Conservation (phyloP, 2,113 vertebrate genomes). For the Scopus umbretta region DNA sequence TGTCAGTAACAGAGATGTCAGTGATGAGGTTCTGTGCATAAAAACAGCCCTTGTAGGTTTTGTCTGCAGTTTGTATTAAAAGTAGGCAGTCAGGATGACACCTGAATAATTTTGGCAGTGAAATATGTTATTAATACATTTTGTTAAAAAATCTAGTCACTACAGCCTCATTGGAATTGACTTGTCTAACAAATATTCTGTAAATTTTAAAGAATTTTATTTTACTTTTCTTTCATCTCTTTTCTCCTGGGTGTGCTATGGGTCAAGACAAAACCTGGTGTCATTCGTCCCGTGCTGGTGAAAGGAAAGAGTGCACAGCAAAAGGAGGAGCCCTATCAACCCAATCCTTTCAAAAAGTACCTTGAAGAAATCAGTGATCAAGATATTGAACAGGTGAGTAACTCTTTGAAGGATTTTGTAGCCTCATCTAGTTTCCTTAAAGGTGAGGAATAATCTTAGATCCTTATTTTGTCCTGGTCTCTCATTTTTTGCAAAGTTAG, state of each 20-base stretch:
- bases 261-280: constrained; percentile 86
- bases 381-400: constrained; percentile 75
- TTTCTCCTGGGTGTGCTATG: not conserved
- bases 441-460: not conserved
- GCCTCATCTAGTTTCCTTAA: not conserved
- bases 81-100: not conserved
- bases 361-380: constrained; percentile 61
- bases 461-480: not conserved
- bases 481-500: not conserved
- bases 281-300: constrained; percentile 80
- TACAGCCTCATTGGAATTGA: not conserved
- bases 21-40: not conserved
- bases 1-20: not conserved
- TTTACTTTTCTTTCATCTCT: not conserved
- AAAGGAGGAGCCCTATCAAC: constrained; percentile 70
- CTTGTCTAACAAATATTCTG: not conserved
- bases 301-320: constrained; percentile 74
- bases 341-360: constrained; percentile 79
- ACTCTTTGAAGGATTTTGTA: not conserved
- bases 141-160: not conserved
- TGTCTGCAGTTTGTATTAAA: not conserved
- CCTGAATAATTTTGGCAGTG: not conserved
- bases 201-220: not conserved
- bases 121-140: not conserved
- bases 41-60: not conserved